Percentiles rank a stretch among this genome's conserved stretches.
Evolutionary conservation across 2,113 vertebrate genomes (phyloP).

Genomic region (Nesogale talazaci): DNA sequence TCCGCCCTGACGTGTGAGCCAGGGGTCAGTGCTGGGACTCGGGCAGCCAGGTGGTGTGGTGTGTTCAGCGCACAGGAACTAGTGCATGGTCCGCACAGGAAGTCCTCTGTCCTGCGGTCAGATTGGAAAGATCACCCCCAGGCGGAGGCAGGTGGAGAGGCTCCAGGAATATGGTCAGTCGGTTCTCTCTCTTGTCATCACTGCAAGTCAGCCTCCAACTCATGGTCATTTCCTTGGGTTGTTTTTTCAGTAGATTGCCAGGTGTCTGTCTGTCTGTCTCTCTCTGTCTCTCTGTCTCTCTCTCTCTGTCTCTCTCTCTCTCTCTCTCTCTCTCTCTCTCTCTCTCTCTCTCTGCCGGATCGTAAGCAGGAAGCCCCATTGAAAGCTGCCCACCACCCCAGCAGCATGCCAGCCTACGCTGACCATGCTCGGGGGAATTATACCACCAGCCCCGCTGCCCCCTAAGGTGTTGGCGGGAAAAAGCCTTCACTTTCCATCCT

Average conservation of each 20-base stretch:
- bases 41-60: not conserved
- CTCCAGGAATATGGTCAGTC: accelerated
- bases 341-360: not conserved
- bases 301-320: not conserved
- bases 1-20: not conserved
- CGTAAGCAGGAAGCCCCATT: not conserved
- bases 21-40: not conserved
- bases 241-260: not conserved
- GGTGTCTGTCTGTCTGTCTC: not conserved
- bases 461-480: not conserved
- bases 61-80: not conserved
- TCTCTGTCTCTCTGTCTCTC: too few species aligned
- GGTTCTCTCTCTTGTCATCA: not conserved
- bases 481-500: not conserved
- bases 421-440: not conserved
- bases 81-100: too few species aligned
- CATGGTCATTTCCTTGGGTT: not conserved
- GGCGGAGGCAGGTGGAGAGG: not conserved
- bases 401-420: not conserved
- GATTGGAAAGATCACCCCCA: not conserved
- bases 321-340: not conserved
- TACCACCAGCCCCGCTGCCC: not conserved
- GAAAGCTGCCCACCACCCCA: not conserved
- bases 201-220: not conserved
- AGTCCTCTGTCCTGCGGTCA: not conserved